These are phyloP conservation scores for Alectoris magna DNA, from an alignment of 2,797 vertebrate genomes.

Conservation along the genomic window DNA sequence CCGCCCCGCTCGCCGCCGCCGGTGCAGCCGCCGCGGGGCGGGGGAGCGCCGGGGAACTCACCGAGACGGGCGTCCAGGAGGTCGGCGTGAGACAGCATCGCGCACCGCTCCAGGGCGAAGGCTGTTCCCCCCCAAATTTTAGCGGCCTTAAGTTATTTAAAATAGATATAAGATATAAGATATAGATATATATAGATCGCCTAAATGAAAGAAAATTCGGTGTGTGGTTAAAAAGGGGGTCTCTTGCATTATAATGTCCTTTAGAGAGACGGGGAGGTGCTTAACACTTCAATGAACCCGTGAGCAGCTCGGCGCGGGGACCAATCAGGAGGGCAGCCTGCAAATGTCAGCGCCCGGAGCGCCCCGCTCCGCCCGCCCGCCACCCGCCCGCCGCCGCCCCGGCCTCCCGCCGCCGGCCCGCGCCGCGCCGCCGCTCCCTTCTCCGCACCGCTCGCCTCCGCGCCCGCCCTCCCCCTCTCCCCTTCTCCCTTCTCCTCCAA, in stretches of 20 bases:
- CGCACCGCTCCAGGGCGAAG: conserved; percentile 97
- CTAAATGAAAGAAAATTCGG: conserved; percentile 99
- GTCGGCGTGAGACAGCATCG: conserved; percentile 99
- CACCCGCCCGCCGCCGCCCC: conserved; percentile 70
- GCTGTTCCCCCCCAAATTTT: conserved; percentile 90
- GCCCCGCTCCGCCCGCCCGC: conserved; percentile 80
- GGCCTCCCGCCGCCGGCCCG: conserved; percentile 53
- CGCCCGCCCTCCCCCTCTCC: background rate
- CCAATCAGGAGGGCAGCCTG: conserved; percentile 94
- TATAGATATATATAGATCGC: conserved; percentile 90
- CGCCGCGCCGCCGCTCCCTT: background rate
- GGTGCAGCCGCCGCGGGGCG: conserved; percentile 50
- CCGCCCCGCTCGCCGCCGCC: conserved; percentile 55
- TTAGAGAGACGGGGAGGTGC: conserved; percentile 98
- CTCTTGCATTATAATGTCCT: conserved; percentile 99
- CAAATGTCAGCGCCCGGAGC: conserved; percentile 89
- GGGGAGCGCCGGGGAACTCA: conserved; percentile 73
- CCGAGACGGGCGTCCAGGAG: conserved; percentile 99
- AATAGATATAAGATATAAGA: conserved; percentile 84
- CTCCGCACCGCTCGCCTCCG: background rate
- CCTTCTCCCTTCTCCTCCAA: background rate
- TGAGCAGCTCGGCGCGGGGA: conserved; percentile 93
- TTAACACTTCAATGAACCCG: conserved; percentile 96
- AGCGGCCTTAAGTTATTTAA: conserved; percentile 95
- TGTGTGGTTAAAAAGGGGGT: conserved; percentile 98